Conservation (phyloP, 1,140 invertebrate genomes). For the Lanistes nyassanus region DNA sequence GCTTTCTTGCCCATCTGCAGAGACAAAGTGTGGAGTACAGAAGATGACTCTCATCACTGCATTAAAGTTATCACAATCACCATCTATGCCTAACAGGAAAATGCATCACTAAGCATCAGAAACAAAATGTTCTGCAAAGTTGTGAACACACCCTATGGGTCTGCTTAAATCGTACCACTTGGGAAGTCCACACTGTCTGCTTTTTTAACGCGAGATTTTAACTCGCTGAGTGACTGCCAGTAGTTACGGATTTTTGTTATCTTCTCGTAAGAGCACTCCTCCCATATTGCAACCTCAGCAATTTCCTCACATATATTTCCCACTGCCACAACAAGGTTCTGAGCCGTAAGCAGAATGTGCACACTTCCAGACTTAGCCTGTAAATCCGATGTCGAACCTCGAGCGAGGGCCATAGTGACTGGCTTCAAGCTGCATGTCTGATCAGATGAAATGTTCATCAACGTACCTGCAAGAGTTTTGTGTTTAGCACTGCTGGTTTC, state of each 20-base stretch:
- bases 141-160: no score
- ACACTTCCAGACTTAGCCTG: slow-evolving; percentile 15
- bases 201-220: neutral
- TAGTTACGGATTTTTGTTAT: slow-evolving; percentile 26
- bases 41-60: no score
- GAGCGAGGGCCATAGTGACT: slow-evolving; percentile 26
- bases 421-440: slow-evolving; percentile 18
- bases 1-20: no score
- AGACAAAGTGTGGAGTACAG: no score
- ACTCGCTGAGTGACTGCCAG: slow-evolving; percentile 23
- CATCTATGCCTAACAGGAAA: no score
- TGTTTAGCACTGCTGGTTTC: neutral
- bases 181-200: neutral
- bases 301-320: slow-evolving; percentile 13
- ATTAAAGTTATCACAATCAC: no score
- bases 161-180: no score
- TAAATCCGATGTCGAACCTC: slow-evolving; percentile 5
- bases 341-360: slow-evolving; percentile 27
- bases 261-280: slow-evolving; percentile 22
- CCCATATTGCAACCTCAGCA: slow-evolving; percentile 32
- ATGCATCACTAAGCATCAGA: no score
- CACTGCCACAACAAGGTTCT: slow-evolving; percentile 32
- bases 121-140: neutral
- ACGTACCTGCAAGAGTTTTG: neutral
- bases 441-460: neutral